Evolutionary conservation across 2,888 invertebrate species (phyloP), one percentile per base, ranked within the genome.

Genomic region (Scelioninae gen. 2): DNA sequence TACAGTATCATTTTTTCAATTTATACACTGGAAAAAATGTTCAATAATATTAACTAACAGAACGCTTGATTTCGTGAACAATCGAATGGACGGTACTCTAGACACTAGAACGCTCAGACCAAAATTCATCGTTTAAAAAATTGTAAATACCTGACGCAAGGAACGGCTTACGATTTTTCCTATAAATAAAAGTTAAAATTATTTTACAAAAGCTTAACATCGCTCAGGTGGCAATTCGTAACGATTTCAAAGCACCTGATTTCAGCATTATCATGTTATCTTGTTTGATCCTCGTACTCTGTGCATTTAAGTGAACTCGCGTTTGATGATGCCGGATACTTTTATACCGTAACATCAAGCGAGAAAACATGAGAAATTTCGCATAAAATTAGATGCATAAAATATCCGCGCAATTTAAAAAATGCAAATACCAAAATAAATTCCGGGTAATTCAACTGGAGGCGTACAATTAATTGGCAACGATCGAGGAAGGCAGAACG

Each of bases 191-290:
- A n/a, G n/a, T n/a, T n/a, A n/a, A n/a, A n/a, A n/a, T n/a, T n/a
- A n/a, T n/a, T n/a, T n/a, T n/a, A n/a, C n/a, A n/a, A n/a, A n/a
- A n/a, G n/a, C n/a, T n/a, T n/a, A n/a, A n/a, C 16, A 53, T 53
- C 28, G 39, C 15, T 28, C 43, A n/a, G 43, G 31, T 31, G 43
- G 55, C 43, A 55, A 31, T 55, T 55, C 43, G 35, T 18, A 31
- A 18, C 18, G 31, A 31, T 55, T 55, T 43, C 41, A 55, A 41
- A 43, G 55, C 43, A 28, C 43, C 43, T 55, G 41, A 55, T 55
- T 55, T 55, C 31, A 28, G 28, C 2, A n/a, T 28, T 18, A 39
- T 39, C 53, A 10, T 31, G 37, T 53, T 53, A 53, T 53, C 52
- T 53, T 53, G 37, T 53, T 53, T 53, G 37, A 37, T 13, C 33